A percentile compares a stretch with the other conserved stretches of the same genome.
phyloP scores from a whole-genome alignment of 1,140 invertebrate genomes.

The Cydia splendana region DNA sequence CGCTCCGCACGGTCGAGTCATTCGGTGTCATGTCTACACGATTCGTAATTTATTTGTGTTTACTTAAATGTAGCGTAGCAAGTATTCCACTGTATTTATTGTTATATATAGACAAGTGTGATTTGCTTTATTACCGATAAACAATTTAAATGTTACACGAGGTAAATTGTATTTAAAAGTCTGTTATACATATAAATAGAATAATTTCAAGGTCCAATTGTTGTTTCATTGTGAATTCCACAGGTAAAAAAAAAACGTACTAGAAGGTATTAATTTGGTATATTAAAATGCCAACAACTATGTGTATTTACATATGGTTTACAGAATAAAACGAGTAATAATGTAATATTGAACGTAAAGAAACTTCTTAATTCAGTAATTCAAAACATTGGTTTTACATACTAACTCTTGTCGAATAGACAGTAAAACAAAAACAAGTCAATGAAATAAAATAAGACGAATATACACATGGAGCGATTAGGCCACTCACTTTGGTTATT shows the following conservation, averaged over 20 bases:
- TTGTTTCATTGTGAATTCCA: conserved; percentile 37
- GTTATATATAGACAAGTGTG: conserved; percentile 58
- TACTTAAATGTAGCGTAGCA: conserved; percentile 55
- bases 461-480: too few species aligned
- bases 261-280: conserved; percentile 10
- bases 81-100: conserved; percentile 74
- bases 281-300: conserved; percentile 9
- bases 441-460: too few species aligned
- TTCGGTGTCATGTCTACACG: conserved; percentile 60
- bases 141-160: conserved; percentile 65
- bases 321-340: not conserved
- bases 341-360: too few species aligned
- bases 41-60: conserved; percentile 56
- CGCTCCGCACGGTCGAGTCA: conserved; percentile 52
- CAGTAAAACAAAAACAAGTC: too few species aligned
- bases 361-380: too few species aligned
- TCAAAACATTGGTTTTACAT: too few species aligned
- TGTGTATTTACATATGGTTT: conserved; percentile 4
- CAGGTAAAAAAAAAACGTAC: not conserved
- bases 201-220: conserved; percentile 53
- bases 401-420: too few species aligned
- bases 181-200: conserved; percentile 72
- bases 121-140: conserved; percentile 63
- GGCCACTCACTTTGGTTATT: too few species aligned
- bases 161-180: conserved; percentile 76